Evolutionary conservation across 2,113 vertebrate species (phyloP).

Genomic region (Otocyon megalotis): DNA sequence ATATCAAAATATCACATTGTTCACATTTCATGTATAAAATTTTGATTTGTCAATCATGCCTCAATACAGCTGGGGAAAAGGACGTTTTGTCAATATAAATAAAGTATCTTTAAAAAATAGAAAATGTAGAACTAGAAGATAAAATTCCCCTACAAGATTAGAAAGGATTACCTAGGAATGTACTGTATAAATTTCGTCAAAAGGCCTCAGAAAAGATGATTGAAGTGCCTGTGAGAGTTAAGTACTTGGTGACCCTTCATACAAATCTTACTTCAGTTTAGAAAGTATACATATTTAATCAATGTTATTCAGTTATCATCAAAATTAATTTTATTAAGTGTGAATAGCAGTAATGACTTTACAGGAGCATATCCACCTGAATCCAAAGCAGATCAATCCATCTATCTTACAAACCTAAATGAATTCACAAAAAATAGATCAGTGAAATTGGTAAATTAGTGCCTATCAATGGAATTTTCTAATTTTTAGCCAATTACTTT

Average conservation of each 20-base stretch:
- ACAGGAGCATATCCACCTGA: neutral
- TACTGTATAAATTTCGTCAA: neutral
- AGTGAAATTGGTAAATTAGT: conserved; percentile 8
- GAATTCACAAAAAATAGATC: conserved; percentile 5
- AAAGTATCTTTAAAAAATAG: neutral
- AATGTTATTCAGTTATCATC: neutral
- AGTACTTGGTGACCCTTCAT: neutral
- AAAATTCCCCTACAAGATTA: neutral
- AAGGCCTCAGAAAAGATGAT: neutral
- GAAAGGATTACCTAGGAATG: neutral
- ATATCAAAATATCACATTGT: neutral
- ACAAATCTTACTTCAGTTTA: conserved; percentile 15
- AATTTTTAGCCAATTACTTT: neutral
- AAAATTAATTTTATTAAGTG: conserved; percentile 35
- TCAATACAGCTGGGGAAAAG: neutral
- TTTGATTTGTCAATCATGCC: neutral
- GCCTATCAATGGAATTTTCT: neutral
- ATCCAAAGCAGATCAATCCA: neutral
- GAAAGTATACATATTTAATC: neutral
- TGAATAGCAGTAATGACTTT: neutral
- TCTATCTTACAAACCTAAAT: neutral
- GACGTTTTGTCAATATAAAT: neutral
- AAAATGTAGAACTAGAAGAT: neutral
- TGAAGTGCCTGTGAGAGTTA: neutral
- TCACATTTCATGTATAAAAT: neutral